phyloP scores from a whole-genome alignment of 2,888 invertebrate genomes.

The Monopis laevigella region DNA sequence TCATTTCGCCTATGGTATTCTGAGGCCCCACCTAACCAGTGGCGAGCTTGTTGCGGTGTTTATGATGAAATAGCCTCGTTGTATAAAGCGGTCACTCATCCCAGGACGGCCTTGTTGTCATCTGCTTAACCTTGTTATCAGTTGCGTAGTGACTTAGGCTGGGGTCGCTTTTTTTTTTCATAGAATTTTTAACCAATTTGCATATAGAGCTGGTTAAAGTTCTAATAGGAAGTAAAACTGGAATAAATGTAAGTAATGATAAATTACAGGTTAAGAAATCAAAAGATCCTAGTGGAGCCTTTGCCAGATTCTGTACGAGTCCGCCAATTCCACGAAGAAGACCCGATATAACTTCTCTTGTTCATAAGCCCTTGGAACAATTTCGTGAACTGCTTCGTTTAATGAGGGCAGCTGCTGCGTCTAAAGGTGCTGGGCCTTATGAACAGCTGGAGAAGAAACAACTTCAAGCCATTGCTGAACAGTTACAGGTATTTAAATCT shows the following conservation, averaged over 20 bases:
- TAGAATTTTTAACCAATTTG: too few species aligned
- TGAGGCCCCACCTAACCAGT: too few species aligned
- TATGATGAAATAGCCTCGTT: too few species aligned
- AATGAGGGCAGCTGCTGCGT: slow-evolving; percentile 50
- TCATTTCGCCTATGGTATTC: too few species aligned
- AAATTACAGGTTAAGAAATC: slow-evolving; percentile 70
- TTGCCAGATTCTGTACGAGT: slow-evolving; percentile 81
- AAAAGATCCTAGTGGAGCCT: slow-evolving; percentile 78
- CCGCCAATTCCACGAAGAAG: slow-evolving; percentile 83
- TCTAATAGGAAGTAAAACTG: not conserved
- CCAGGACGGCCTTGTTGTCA: too few species aligned
- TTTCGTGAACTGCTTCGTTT: slow-evolving; percentile 55
- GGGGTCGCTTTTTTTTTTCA: too few species aligned
- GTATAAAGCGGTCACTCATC: too few species aligned
- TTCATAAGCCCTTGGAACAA: slow-evolving; percentile 87
- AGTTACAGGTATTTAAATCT: slow-evolving; percentile 63
- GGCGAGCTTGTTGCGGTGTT: too few species aligned
- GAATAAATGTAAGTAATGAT: not conserved
- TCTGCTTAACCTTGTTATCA: too few species aligned
- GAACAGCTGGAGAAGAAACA: slow-evolving; percentile 58
- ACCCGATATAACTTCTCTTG: slow-evolving; percentile 85
- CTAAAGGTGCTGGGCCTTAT: slow-evolving; percentile 46
- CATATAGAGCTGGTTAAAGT: too few species aligned
- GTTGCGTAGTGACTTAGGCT: too few species aligned
- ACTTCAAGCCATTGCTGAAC: slow-evolving; percentile 54